Percentiles rank a stretch among this genome's conserved stretches.
phyloP scores from a whole-genome alignment of 2,888 invertebrate species.

The Glyphotaelius pellucidus region DNA sequence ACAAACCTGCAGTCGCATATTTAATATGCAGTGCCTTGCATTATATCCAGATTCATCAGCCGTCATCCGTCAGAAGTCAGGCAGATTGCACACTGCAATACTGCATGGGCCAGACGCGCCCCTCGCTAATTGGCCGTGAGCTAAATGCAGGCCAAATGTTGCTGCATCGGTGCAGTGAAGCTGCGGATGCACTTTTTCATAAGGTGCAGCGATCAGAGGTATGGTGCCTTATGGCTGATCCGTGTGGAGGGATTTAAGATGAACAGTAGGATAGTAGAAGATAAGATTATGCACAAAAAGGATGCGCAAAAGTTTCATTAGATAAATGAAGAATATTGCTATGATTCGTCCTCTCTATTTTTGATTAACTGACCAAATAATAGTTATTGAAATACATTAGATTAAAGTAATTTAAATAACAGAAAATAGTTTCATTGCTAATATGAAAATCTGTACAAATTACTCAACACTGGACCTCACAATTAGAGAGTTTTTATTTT shows the following conservation, averaged over 20 bases:
- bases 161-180: not conserved
- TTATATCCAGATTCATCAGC: not conserved
- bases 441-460: too few relatives aligned
- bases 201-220: slow-evolving; percentile 55
- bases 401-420: too few relatives aligned
- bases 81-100: slow-evolving; percentile 34
- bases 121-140: slow-evolving; percentile 64
- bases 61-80: not conserved
- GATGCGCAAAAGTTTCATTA: not conserved
- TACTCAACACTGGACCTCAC: too few relatives aligned
- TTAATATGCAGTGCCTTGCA: slow-evolving; percentile 25
- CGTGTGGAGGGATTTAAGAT: not conserved
- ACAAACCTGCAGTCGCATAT: slow-evolving; percentile 45
- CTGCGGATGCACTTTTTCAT: slow-evolving; percentile 63
- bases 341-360: too few relatives aligned
- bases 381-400: too few relatives aligned
- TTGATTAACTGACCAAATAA: too few relatives aligned
- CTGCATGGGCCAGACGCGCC: slow-evolving; percentile 54
- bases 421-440: too few relatives aligned
- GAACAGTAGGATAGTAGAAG: not conserved
- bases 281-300: not conserved
- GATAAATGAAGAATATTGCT: too few relatives aligned
- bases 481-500: too few relatives aligned
- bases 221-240: slow-evolving; percentile 56
- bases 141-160: slow-evolving; percentile 64